Conservation (phyloP, 2,888 invertebrate species). For the Neoitamus cyanurus region DNA sequence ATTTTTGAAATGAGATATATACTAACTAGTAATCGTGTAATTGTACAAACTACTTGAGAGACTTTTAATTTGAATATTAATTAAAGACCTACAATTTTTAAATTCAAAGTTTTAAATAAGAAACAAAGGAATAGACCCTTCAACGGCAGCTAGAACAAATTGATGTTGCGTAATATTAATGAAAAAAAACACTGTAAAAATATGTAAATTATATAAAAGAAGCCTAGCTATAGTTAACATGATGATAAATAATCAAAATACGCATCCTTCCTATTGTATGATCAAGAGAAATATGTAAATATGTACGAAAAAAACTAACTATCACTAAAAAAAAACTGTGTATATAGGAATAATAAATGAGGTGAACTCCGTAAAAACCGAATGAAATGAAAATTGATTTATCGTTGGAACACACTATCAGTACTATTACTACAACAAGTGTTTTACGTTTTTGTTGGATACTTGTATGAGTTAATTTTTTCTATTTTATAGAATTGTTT, state of each 20-base stretch:
- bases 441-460: slow-evolving; percentile 24
- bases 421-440: slow-evolving; percentile 38
- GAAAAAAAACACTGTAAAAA: not conserved
- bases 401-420: slow-evolving; percentile 31
- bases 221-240: slow-evolving; percentile 5
- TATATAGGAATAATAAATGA: slow-evolving; percentile 17
- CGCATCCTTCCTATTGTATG: slow-evolving; percentile 33
- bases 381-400: slow-evolving; percentile 12
- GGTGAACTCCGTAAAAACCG: not conserved
- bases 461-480: slow-evolving; percentile 29
- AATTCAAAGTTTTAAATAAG: slow-evolving; percentile 10
- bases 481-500: slow-evolving; percentile 45
- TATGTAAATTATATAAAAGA: slow-evolving; percentile 25
- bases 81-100: not conserved
- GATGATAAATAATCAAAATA: slow-evolving; percentile 34
- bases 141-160: slow-evolving; percentile 52
- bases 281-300: slow-evolving; percentile 25
- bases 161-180: slow-evolving; percentile 47
- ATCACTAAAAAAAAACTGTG: not conserved
- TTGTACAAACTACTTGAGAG: slow-evolving; percentile 27
- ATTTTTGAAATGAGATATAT: slow-evolving; percentile 35
- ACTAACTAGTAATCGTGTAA: not conserved
- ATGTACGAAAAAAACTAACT: slow-evolving; percentile 29
- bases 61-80: slow-evolving; percentile 32
- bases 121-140: slow-evolving; percentile 49